Conservation (phyloP, 2,797 vertebrate genomes). For the Alfaro cultratus region DNA sequence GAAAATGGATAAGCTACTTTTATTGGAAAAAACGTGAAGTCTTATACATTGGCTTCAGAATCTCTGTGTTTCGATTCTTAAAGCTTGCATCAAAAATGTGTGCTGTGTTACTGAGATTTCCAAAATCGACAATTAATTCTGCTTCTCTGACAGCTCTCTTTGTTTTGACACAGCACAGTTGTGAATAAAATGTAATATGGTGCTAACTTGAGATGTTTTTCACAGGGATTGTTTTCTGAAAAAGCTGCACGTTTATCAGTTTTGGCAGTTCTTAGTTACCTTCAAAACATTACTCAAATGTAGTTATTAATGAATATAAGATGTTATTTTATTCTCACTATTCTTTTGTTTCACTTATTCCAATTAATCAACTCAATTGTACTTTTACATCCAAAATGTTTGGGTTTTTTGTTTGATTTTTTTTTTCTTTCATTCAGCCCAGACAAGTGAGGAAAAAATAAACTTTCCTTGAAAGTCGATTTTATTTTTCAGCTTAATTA, state of each 20-base stretch:
- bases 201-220: not conserved
- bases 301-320: not conserved
- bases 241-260: not conserved
- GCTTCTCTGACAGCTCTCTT: not conserved
- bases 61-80: not conserved
- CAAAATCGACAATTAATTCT: not conserved
- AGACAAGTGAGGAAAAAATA: not conserved
- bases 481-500: not conserved
- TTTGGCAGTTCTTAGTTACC: conserved; percentile 14
- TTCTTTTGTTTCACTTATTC: not conserved
- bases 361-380: not conserved
- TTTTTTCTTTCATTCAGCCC: not conserved
- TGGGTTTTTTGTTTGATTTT: no score
- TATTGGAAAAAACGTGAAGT: not conserved
- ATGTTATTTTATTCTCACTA: not conserved
- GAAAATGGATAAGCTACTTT: not conserved
- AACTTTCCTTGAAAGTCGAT: not conserved
- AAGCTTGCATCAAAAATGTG: not conserved
- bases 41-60: not conserved
- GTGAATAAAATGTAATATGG: not conserved
- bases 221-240: conserved; percentile 14
- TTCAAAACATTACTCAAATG: not conserved
- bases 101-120: not conserved
- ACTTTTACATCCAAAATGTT: not conserved
- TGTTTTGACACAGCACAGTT: not conserved